A percentile compares a stretch with the other conserved stretches of the same genome.
phyloP scores from a whole-genome alignment of 2,888 invertebrate genomes.

The Trichogramma evanescens region DNA sequence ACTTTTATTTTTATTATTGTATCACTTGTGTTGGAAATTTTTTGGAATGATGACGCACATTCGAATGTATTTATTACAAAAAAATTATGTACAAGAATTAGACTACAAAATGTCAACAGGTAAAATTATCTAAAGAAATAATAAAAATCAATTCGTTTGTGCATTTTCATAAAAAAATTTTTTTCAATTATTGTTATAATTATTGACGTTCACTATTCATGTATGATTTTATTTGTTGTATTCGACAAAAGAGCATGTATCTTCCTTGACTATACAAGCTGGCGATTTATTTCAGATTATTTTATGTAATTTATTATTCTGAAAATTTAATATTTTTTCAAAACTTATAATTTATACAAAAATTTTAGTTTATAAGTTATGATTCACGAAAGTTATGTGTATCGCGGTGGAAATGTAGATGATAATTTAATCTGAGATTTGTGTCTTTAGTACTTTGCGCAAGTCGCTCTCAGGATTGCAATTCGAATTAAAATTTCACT shows the following conservation, averaged over 20 bases:
- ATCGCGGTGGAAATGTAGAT: constrained; percentile 17
- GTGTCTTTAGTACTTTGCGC: too few species aligned
- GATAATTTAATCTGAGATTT: background rate
- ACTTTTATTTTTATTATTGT: too few species aligned
- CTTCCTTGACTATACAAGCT: constrained; percentile 4
- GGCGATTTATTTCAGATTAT: constrained; percentile 14
- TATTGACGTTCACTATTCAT: constrained; percentile 8
- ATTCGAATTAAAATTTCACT: too few species aligned
- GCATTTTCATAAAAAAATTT: too few species aligned
- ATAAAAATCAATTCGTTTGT: too few species aligned
- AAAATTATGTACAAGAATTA: too few species aligned
- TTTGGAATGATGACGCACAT: too few species aligned
- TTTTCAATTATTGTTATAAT: constrained; percentile 7
- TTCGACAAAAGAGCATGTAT: background rate
- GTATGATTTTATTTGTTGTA: constrained; percentile 11
- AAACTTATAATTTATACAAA: constrained; percentile 1
- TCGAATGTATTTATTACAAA: too few species aligned
- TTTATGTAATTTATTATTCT: constrained; percentile 7
- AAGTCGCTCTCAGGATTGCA: too few species aligned
- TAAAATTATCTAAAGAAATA: too few species aligned
- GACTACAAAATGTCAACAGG: too few species aligned
- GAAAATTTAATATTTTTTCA: constrained; percentile 6
- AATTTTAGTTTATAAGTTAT: background rate
- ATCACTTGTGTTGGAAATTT: too few species aligned
- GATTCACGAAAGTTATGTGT: background rate